Conservation (phyloP, 1,140 invertebrate species). For the Halictus rubicundus region DNA sequence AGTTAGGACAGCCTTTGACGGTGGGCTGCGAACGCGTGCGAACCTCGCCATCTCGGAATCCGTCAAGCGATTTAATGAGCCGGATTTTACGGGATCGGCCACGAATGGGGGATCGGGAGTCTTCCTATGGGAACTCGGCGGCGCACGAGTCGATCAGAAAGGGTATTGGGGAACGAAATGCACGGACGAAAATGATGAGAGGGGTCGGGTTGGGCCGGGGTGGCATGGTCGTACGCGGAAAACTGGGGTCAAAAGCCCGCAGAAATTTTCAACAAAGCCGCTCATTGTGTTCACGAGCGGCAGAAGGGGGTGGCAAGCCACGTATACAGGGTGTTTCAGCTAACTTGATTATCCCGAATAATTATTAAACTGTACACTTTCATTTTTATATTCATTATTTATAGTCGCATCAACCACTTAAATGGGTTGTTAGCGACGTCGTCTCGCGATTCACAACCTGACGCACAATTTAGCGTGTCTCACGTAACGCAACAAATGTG, state of each 20-base stretch:
- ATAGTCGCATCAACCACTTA: too few species aligned
- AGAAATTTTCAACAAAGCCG: constrained; percentile 58
- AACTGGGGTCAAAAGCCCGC: constrained; percentile 57
- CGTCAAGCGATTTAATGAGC: constrained; percentile 62
- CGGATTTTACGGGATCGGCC: constrained; percentile 63
- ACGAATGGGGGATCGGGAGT: constrained; percentile 42
- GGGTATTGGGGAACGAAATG: constrained; percentile 38
- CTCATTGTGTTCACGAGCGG: constrained; percentile 32
- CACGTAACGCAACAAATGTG: too few species aligned
- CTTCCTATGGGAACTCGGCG: constrained; percentile 41
- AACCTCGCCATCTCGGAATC: constrained; percentile 51
- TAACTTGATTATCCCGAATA: too few species aligned
- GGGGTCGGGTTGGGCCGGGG: background rate
- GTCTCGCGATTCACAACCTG: too few species aligned
- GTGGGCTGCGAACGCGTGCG: constrained; percentile 37
- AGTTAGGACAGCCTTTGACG: constrained; percentile 34
- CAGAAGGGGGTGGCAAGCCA: constrained; percentile 32
- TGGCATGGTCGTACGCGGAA: constrained; percentile 19
- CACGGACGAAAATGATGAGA: constrained; percentile 25
- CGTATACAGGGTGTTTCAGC: too few species aligned
- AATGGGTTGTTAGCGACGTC: too few species aligned
- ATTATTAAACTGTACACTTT: too few species aligned
- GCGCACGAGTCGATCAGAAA: constrained; percentile 38
- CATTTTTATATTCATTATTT: too few species aligned
- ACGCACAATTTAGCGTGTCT: too few species aligned